phyloP scores from a whole-genome alignment of 2,797 vertebrate species.

The Valencia hispanica region DNA sequence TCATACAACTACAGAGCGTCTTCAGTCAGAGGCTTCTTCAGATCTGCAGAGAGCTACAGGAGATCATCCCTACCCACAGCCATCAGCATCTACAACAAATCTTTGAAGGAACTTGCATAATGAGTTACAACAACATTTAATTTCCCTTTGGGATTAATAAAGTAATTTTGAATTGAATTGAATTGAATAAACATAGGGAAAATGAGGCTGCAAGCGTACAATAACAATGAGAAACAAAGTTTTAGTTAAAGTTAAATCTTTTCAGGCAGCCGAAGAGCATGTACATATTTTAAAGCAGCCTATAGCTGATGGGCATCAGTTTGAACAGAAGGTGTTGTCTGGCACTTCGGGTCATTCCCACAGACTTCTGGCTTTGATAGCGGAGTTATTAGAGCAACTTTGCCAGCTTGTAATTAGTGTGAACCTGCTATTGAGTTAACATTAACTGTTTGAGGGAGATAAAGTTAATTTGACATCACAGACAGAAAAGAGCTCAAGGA shows the following conservation, averaged over 20 bases:
- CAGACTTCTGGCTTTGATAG: slow-evolving; percentile 77
- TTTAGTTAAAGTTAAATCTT: slow-evolving; percentile 65
- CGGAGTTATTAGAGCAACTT: slow-evolving; percentile 81
- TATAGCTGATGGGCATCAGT: slow-evolving; percentile 73
- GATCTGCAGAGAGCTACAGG: too few relatives aligned
- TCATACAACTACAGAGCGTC: too few relatives aligned
- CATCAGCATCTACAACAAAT: too few relatives aligned
- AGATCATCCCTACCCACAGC: too few relatives aligned
- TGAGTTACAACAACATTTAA: too few relatives aligned
- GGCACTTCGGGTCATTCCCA: slow-evolving; percentile 80
- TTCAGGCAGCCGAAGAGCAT: slow-evolving; percentile 56
- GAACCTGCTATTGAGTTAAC: slow-evolving; percentile 71
- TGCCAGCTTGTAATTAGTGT: slow-evolving; percentile 81
- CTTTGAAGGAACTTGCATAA: too few relatives aligned
- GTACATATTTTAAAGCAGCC: slow-evolving; percentile 66
- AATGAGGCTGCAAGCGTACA: slow-evolving; percentile 68
- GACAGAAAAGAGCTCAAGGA: neutral
- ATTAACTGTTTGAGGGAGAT: slow-evolving; percentile 47
- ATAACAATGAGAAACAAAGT: slow-evolving; percentile 42
- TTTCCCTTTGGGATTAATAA: too few relatives aligned
- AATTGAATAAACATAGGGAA: slow-evolving; percentile 57
- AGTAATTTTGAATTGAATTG: too few relatives aligned
- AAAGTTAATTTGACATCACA: slow-evolving; percentile 46
- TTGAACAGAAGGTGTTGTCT: slow-evolving; percentile 86
- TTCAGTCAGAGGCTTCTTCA: too few relatives aligned